phyloP scores from a whole-genome alignment of 2,797 vertebrate species.

The Podarcis siculus region DNA sequence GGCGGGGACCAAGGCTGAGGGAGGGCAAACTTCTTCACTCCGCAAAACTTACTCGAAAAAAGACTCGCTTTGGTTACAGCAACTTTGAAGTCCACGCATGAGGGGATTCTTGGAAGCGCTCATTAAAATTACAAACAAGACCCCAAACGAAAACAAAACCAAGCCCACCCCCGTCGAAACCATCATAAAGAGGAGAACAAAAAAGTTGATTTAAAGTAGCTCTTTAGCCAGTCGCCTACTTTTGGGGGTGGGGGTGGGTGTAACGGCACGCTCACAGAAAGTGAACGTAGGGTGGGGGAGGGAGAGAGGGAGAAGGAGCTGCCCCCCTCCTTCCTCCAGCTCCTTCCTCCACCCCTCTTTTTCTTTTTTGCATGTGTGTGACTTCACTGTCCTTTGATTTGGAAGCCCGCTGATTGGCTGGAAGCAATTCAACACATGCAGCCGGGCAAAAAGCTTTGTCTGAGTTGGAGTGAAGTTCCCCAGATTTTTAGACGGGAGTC shows the following conservation, averaged over 20 bases:
- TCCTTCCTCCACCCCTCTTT: slow-evolving; percentile 28
- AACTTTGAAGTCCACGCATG: slow-evolving; percentile 47
- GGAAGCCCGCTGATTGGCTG: slow-evolving; percentile 81
- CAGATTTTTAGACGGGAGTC: slow-evolving; percentile 79
- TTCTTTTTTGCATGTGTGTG: slow-evolving; percentile 54
- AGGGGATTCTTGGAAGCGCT: slow-evolving; percentile 31
- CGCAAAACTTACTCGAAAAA: neutral
- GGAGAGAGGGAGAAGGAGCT: slow-evolving; percentile 9
- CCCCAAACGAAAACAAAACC: slow-evolving; percentile 11
- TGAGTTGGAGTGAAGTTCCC: slow-evolving; percentile 83
- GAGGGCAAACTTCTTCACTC: slow-evolving; percentile 32
- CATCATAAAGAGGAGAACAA: neutral
- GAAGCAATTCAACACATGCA: slow-evolving; percentile 80
- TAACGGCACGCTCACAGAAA: slow-evolving; percentile 79
- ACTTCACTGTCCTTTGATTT: slow-evolving; percentile 79
- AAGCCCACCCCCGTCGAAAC: neutral
- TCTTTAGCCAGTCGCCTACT: slow-evolving; percentile 73
- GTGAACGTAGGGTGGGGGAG: slow-evolving; percentile 69
- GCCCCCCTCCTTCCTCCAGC: slow-evolving; percentile 22
- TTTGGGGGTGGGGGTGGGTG: slow-evolving; percentile 62
- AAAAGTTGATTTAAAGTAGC: slow-evolving; percentile 76
- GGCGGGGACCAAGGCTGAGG: neutral
- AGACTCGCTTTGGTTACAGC: slow-evolving; percentile 46
- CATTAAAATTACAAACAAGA: slow-evolving; percentile 39
- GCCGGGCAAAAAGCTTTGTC: slow-evolving; percentile 84